These are phyloP conservation scores for Empidonax traillii DNA, from an alignment of 2,113 vertebrate genomes.

Conservation along the genomic window DNA sequence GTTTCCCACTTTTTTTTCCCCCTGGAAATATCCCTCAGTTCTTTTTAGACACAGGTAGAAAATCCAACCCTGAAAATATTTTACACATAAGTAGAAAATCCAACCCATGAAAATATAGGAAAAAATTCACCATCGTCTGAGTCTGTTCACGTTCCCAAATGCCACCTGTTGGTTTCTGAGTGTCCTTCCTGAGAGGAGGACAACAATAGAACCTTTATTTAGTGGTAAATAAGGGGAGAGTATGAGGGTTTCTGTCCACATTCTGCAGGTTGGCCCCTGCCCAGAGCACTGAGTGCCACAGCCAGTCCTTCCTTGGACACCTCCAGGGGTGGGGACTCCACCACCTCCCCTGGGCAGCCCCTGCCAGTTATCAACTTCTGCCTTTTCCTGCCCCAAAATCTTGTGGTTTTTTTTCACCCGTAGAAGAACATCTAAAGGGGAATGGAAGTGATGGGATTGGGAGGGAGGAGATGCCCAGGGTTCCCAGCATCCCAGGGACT, in stretches of 20 bases:
- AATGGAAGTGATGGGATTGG: background rate
- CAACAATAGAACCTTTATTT: background rate
- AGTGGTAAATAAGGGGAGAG: background rate
- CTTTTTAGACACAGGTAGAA: background rate
- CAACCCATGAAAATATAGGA: background rate
- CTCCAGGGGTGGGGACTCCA: background rate
- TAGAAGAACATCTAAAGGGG: background rate
- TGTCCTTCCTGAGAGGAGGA: background rate
- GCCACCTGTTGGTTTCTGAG: background rate
- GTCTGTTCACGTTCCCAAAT: background rate
- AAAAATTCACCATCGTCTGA: background rate
- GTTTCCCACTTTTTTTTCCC: background rate
- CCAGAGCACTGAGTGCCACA: background rate
- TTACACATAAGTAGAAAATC: background rate
- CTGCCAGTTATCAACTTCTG: background rate
- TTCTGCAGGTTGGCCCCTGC: background rate
- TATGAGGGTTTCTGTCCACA: background rate
- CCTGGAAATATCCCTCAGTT: background rate
- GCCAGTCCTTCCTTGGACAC: background rate
- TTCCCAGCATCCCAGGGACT: rapidly evolving
- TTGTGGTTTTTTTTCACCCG: background rate
- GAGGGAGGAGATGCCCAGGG: background rate
- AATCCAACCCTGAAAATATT: background rate
- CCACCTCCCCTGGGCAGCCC: background rate
- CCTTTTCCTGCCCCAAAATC: background rate